Percentiles rank a stretch among this genome's conserved stretches.
Evolutionary conservation across 2,797 vertebrate genomes (phyloP).

Genomic region (Microtus obscurus): DNA sequence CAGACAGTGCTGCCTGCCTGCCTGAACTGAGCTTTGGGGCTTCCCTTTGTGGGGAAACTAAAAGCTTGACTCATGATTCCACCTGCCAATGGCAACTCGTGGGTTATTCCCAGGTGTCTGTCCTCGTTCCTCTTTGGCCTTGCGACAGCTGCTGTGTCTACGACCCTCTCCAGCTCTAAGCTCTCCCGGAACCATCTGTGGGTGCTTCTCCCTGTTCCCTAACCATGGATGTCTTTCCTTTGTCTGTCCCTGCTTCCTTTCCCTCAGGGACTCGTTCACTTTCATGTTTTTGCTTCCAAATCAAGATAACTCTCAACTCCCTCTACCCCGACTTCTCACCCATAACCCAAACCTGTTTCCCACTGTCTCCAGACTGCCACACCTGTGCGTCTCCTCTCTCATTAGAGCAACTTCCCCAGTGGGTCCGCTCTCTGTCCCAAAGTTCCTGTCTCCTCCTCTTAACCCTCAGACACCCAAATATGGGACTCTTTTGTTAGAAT

Average conservation of each 20-base stretch:
- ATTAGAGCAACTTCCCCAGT: background rate
- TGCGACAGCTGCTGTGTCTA: background rate
- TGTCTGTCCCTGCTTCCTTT: background rate
- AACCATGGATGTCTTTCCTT: background rate
- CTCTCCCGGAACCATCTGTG: background rate
- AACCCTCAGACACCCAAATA: background rate
- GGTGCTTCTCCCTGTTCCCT: background rate
- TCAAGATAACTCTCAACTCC: background rate
- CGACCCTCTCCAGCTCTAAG: background rate
- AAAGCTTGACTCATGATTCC: background rate
- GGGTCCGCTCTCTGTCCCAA: background rate
- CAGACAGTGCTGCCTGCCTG: background rate
- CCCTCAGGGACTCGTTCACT: background rate
- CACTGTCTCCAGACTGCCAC: background rate
- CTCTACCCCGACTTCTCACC: background rate
- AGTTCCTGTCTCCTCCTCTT: background rate
- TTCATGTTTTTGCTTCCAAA: background rate
- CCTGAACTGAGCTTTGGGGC: background rate
- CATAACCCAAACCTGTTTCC: background rate
- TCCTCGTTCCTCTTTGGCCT: background rate
- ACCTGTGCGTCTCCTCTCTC: background rate
- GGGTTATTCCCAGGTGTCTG: background rate
- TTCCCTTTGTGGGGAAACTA: background rate
- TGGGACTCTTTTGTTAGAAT: slow-evolving; percentile 5
- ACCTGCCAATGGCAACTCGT: background rate